Evolutionary conservation across 2,113 vertebrate genomes (phyloP), one percentile per base, ranked within the genome.

Genomic region (Oreochromis aureus): DNA sequence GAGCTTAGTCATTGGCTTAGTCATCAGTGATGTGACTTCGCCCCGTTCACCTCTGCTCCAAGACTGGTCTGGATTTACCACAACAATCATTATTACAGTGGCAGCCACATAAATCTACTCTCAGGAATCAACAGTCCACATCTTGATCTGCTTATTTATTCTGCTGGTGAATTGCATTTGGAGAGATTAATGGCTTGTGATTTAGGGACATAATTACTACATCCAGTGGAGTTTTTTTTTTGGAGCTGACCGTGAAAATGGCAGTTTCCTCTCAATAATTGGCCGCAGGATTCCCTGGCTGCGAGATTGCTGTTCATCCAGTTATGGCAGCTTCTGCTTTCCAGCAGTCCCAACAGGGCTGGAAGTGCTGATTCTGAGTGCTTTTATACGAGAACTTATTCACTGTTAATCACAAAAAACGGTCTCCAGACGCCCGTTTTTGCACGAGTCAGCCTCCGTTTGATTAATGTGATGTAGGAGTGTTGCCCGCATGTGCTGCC

Each of bases 391-490:
- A 79, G 84, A 94, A 95, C 91, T 92, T 93, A 92, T 92, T 93
- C 94, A 80, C 91, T 91, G 87, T 90, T 95, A 95, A 96, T 95
- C 91, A 73, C 88, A 91, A 92, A 69, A 69, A 94, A 81, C 10
- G 69, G 91, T 94, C 93, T 95, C 92, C 80, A 87, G 90, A 92
- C 87, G 93, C 91, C 85, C 84, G 61, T 90, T 87, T 91, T 89
- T 79, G 91, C 89, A 85, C 11, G 54, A 87, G 94, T 95, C 90
- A 94, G 94, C 92, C 86, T 78, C 86, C 32, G 92, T 91, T 94
- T 96, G 95, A 96, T 96, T 96, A 95, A 96, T 96, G 94, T 91
- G 94, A 91, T 94, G 71, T 39, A 92, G 92, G 91, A 93, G 89
- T 22, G 73, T 90, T 93, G 92, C 86, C 90, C 92, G 92, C 86